Evolutionary conservation across 1,140 invertebrate genomes (phyloP).

Genomic region (Belonocnema kinseyi): DNA sequence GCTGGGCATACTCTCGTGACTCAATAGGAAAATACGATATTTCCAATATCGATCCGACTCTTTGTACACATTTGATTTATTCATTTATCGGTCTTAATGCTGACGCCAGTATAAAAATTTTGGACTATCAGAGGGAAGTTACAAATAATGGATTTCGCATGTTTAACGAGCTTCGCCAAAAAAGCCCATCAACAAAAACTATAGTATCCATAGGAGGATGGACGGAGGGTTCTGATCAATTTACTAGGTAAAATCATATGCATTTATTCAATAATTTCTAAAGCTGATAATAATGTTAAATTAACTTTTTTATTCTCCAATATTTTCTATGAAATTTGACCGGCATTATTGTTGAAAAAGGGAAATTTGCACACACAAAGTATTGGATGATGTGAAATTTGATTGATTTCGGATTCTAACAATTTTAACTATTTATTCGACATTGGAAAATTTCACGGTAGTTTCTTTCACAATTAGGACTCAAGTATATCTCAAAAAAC

Average conservation of each 20-base stretch:
- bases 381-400: too few relatives aligned
- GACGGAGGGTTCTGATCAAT: slow-evolving; percentile 84
- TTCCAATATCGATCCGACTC: slow-evolving; percentile 79
- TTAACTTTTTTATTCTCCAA: too few relatives aligned
- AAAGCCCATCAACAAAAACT: slow-evolving; percentile 81
- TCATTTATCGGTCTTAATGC: slow-evolving; percentile 80
- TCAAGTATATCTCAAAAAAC: too few relatives aligned
- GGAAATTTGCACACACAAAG: too few relatives aligned
- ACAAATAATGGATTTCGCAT: slow-evolving; percentile 57
- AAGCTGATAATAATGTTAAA: too few relatives aligned
- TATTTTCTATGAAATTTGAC: too few relatives aligned
- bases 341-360: too few relatives aligned
- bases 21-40: slow-evolving; percentile 79
- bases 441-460: too few relatives aligned
- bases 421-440: too few relatives aligned
- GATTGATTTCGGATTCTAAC: too few relatives aligned
- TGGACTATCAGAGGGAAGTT: slow-evolving; percentile 35
- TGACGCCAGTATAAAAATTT: slow-evolving; percentile 69
- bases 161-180: slow-evolving; percentile 79
- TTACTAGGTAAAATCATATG: slow-evolving; percentile 69
- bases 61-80: slow-evolving; percentile 87
- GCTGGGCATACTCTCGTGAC: slow-evolving; percentile 83
- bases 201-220: slow-evolving; percentile 86
- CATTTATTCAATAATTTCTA: too few relatives aligned
- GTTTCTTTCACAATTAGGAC: too few relatives aligned